These are phyloP conservation scores for Decapterus maruadsi DNA, from an alignment of 2,797 vertebrate species.

Conservation along the genomic window DNA sequence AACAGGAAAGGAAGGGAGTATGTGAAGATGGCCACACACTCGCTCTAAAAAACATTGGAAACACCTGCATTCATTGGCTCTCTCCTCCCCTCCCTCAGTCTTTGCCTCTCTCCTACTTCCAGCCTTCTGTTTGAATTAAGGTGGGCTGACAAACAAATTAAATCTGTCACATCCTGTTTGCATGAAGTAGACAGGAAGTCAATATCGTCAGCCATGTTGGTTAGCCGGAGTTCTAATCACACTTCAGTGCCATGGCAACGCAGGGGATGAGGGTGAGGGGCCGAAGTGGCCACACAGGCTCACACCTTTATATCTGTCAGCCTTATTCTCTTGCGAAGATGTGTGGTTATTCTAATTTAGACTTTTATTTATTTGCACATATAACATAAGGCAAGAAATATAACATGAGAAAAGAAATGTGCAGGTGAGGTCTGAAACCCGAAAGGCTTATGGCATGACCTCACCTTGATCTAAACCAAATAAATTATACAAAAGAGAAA, in stretches of 20 bases:
- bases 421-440: too few species aligned
- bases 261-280: slow-evolving; percentile 41
- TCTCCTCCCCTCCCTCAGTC: slow-evolving; percentile 48
- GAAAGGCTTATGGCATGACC: too few species aligned
- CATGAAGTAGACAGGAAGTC: slow-evolving; percentile 86
- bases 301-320: neutral
- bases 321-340: neutral
- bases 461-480: too few species aligned
- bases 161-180: slow-evolving; percentile 89
- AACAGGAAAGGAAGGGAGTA: neutral
- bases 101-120: slow-evolving; percentile 72
- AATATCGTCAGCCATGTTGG: slow-evolving; percentile 84
- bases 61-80: slow-evolving; percentile 12
- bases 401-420: too few species aligned
- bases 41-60: neutral
- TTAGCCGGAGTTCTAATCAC: slow-evolving; percentile 87
- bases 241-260: slow-evolving; percentile 79
- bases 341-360: neutral
- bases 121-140: slow-evolving; percentile 88
- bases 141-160: slow-evolving; percentile 90
- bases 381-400: too few species aligned
- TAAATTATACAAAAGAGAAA: too few species aligned
- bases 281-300: slow-evolving; percentile 33
- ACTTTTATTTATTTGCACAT: too few species aligned
- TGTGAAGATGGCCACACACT: neutral